Evolutionary conservation across 2,888 invertebrate species (phyloP).

Genomic region (Gastrophysa polygoni): DNA sequence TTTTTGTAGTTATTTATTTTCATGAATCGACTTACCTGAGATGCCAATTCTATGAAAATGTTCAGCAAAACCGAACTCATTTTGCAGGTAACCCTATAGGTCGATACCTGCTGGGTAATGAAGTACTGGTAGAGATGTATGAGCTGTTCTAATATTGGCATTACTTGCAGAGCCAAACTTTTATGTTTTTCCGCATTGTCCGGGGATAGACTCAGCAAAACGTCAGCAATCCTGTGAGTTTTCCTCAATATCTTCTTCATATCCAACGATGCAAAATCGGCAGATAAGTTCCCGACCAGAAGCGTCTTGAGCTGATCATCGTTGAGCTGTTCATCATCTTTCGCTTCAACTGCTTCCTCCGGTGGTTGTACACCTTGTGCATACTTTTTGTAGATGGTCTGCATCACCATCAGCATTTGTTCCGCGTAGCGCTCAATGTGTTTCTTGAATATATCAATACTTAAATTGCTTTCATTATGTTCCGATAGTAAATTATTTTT

Average conservation of each 20-base stretch:
- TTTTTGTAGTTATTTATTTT: no score
- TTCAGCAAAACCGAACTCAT: slow-evolving; percentile 81
- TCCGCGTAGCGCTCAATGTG: slow-evolving; percentile 34
- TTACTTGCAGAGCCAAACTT: slow-evolving; percentile 46
- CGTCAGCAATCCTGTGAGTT: slow-evolving; percentile 51
- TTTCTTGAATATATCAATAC: slow-evolving; percentile 25
- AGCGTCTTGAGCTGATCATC: slow-evolving; percentile 72
- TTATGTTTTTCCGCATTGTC: slow-evolving; percentile 42
- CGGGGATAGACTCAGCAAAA: slow-evolving; percentile 58
- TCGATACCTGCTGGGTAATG: slow-evolving; percentile 76
- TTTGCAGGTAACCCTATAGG: slow-evolving; percentile 81
- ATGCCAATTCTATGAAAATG: slow-evolving; percentile 82
- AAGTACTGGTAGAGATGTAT: slow-evolving; percentile 77
- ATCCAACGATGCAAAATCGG: slow-evolving; percentile 67
- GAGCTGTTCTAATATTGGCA: slow-evolving; percentile 81
- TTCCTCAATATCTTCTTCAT: slow-evolving; percentile 56
- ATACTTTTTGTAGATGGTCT: slow-evolving; percentile 46
- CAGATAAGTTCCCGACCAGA: slow-evolving; percentile 67
- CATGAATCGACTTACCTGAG: slow-evolving; percentile 71
- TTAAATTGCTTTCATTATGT: slow-evolving; percentile 2
- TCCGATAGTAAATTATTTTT: slow-evolving; percentile 14
- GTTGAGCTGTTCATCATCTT: slow-evolving; percentile 60
- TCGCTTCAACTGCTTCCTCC: slow-evolving; percentile 47
- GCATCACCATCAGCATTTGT: slow-evolving; percentile 38
- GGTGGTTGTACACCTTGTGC: slow-evolving; percentile 35